Conservation (phyloP, 1,140 invertebrate genomes). For the Brachionus asplanchnoidis region DNA sequence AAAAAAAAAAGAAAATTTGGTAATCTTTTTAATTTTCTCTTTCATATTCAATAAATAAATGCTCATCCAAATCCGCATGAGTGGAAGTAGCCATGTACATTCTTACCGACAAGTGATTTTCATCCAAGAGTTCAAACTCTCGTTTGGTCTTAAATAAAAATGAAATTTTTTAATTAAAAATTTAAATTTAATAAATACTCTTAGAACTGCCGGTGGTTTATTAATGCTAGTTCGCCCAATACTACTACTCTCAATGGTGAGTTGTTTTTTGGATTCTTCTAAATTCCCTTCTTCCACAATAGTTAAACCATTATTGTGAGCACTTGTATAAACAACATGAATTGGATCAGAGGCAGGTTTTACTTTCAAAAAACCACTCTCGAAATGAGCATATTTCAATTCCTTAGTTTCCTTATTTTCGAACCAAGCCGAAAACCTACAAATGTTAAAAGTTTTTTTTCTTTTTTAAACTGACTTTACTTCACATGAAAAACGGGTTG, state of each 20-base stretch:
- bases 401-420: slow-evolving; percentile 26
- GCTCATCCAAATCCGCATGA: slow-evolving; percentile 14
- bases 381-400: slow-evolving; percentile 27
- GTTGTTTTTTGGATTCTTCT: neutral
- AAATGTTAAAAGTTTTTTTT: neutral
- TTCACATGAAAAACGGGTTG: slow-evolving; percentile 23
- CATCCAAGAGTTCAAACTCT: neutral
- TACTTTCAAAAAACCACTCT: slow-evolving; percentile 30
- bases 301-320: slow-evolving; percentile 25
- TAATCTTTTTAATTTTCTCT: neutral
- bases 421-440: slow-evolving; percentile 39
- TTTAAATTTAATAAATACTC: neutral
- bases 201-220: slow-evolving; percentile 4
- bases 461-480: neutral
- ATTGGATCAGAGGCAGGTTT: neutral
- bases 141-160: slow-evolving; percentile 28
- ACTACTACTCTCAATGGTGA: neutral
- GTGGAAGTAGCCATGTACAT: slow-evolving; percentile 34
- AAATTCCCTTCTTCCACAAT: slow-evolving; percentile 18
- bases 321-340: neutral
- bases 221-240: neutral
- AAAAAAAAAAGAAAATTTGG: neutral
- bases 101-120: neutral
- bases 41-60: slow-evolving; percentile 40
- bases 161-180: neutral